A percentile compares a stretch with the other conserved stretches of the same genome.
Evolutionary conservation across 2,888 invertebrate genomes (phyloP).

Genomic region (Acanthopleura granulata): DNA sequence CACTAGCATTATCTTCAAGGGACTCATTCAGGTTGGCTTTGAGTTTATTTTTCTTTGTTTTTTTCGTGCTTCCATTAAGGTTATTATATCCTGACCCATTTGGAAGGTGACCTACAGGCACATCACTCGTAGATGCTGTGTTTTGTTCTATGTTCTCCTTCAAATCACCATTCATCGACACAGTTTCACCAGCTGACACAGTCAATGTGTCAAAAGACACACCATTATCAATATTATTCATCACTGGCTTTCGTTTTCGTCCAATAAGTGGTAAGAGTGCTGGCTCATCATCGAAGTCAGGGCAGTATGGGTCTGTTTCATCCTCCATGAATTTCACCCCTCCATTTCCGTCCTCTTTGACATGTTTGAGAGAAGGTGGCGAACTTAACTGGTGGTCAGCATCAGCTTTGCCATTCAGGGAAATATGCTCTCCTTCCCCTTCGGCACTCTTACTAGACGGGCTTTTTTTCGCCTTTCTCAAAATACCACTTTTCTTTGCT

Average conservation of each 20-base stretch:
- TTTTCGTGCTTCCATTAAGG: neutral
- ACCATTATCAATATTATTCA: slow-evolving; percentile 1
- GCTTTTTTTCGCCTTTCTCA: neutral
- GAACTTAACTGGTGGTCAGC: neutral
- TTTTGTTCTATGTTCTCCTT: neutral
- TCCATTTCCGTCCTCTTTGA: neutral
- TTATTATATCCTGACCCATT: neutral
- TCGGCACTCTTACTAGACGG: neutral
- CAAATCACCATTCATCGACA: neutral
- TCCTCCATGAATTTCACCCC: neutral
- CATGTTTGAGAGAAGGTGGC: neutral
- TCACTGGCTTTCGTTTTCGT: neutral
- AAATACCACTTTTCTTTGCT: neutral
- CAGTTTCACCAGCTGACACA: neutral
- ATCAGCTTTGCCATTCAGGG: neutral
- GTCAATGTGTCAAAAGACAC: neutral
- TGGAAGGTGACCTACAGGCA: neutral
- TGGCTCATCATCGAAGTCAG: slow-evolving; percentile 11
- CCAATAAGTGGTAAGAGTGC: slow-evolving; percentile 8
- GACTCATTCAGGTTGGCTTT: neutral
- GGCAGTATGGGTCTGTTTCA: slow-evolving; percentile 15
- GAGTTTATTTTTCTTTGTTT: neutral
- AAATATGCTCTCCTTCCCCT: neutral
- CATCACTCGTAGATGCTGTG: neutral
- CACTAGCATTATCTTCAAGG: neutral